Evolutionary conservation across 2,888 invertebrate genomes (phyloP), one percentile per base, ranked within the genome.

Genomic region (Blera fallax): DNA sequence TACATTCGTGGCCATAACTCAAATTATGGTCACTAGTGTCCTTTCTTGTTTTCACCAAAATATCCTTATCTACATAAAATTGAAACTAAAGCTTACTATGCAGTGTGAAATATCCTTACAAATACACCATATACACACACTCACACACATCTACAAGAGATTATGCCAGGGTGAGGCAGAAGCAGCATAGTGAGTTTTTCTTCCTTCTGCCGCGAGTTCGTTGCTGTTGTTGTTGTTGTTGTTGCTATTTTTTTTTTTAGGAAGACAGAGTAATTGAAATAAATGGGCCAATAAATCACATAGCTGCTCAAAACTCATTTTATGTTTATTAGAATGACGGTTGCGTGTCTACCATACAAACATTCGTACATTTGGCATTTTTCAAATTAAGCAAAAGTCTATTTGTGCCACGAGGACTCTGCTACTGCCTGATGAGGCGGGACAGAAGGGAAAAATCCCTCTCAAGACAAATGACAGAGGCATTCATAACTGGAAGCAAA

Each of bases 241-340:
- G 54, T 37, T 64, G 40, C 43, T 14, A 29, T 16, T 56, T 43
- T 69, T 37, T 52, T 37, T 52, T 52, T 16, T 16, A 62, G 45
- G 54, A 70, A 70, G 69, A 56, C 70, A 56, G 70, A 85, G 84
- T 85, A 85, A 85, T 85, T 85, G 84, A 85, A 80, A 85, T 80
- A 85, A 80, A 85, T 85, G 74, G 65, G 14, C 76, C 84, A 80
- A 85, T 85, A 85, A 85, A 85, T 85, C 84, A 85, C 76, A 80
- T 70, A 70, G 76, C 76, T 80, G 84, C 84, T 85, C 76, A 85
- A 85, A 80, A 85, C 80, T 85, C 80, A 80, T 85, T 85, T 80
- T 70, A 80, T 85, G 80, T 85, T 72, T 85, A 85, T 72, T 80
- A 85, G 74, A 84, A 85, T 80, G 76, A 76, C 70, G 69, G 70